Percentiles rank a stretch among this genome's conserved stretches.
Conservation (phyloP, 2,888 invertebrate genomes). For the Drepana falcataria region DNA sequence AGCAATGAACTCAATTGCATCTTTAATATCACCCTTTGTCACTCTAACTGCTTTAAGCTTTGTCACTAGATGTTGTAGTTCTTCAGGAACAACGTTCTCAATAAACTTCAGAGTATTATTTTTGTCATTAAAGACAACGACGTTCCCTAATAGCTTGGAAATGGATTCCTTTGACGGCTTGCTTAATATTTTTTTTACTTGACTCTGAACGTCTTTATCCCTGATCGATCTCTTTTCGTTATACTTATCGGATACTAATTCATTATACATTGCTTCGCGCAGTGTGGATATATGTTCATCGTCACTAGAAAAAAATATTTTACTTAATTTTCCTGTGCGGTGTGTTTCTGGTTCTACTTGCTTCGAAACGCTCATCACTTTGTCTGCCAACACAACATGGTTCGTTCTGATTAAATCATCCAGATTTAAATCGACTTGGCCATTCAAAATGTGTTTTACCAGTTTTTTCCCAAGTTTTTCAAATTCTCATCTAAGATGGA, state of each 20-base stretch:
- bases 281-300: neutral
- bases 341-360: neutral
- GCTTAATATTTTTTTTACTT: neutral
- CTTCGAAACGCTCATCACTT: neutral
- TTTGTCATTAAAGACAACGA: neutral
- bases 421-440: conserved; percentile 12
- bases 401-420: conserved; percentile 8
- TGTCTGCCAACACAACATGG: neutral
- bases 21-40: neutral
- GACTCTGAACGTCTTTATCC: neutral
- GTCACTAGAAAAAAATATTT: neutral
- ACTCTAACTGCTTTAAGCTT: neutral
- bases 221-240: neutral
- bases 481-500: conserved; percentile 12
- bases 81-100: neutral
- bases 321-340: neutral
- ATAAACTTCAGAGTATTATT: neutral
- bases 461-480: conserved; percentile 11
- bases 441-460: conserved; percentile 12
- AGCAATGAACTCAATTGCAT: neutral
- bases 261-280: neutral
- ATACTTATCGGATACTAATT: neutral
- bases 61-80: neutral
- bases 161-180: neutral
- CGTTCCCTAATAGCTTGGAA: neutral